Evolutionary conservation across 2,113 vertebrate genomes (phyloP).

Genomic region (Sylvilagus bachmani): DNA sequence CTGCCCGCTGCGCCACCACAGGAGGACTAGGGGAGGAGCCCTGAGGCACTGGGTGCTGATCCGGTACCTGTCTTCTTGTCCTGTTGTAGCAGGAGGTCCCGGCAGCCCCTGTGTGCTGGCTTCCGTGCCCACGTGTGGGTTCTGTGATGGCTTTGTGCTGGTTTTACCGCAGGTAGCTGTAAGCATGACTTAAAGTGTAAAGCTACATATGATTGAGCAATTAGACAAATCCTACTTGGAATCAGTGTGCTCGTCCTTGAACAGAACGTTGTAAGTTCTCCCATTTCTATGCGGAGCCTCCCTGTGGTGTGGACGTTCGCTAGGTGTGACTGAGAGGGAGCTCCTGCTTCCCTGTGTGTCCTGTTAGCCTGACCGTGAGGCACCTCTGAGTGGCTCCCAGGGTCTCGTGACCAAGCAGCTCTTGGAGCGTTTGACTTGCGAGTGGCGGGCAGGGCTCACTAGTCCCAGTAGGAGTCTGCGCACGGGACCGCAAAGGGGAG

Average conservation of each 20-base stretch:
- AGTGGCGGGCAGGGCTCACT: neutral
- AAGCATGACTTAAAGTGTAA: neutral
- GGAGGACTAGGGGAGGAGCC: neutral
- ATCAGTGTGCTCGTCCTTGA: neutral
- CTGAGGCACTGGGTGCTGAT: neutral
- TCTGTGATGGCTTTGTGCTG: neutral
- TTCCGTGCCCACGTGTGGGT: neutral
- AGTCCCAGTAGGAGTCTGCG: neutral
- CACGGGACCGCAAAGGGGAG: accelerated
- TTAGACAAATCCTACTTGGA: neutral
- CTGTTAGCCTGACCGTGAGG: neutral
- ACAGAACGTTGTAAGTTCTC: neutral
- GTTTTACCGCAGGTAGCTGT: neutral
- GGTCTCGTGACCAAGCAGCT: neutral
- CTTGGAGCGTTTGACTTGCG: neutral
- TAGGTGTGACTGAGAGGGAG: neutral
- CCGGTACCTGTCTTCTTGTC: too few species aligned
- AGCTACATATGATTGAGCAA: neutral
- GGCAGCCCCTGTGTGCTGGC: neutral
- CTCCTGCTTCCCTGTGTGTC: neutral
- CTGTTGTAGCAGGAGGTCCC: neutral
- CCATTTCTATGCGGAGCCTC: neutral
- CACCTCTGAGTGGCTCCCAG: neutral
- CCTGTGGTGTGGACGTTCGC: neutral
- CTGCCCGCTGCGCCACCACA: accelerated